Evolutionary conservation across 2,797 vertebrate genomes (phyloP).

Genomic region (Martes flavigula): DNA sequence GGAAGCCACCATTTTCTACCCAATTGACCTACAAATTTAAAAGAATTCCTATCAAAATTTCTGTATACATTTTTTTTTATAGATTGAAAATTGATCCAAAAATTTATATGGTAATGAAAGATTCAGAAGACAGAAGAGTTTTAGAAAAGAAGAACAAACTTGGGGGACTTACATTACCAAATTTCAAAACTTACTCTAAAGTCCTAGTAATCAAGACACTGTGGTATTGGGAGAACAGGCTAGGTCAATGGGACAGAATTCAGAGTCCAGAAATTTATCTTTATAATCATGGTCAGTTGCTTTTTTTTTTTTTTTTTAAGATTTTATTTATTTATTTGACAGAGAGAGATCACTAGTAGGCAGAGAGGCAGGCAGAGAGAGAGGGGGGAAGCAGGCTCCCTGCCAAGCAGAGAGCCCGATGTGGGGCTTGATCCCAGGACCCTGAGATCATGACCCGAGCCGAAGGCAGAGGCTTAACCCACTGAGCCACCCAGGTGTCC

Average conservation of each 20-base stretch:
- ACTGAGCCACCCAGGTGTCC: too few relatives aligned
- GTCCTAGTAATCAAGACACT: not conserved
- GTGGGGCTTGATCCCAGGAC: too few relatives aligned
- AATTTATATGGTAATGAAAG: not conserved
- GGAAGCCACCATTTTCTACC: not conserved
- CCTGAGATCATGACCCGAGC: rapidly evolving
- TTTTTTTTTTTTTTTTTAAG: not conserved
- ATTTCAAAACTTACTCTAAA: not conserved
- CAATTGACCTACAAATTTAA: not conserved
- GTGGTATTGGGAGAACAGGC: rapidly evolving
- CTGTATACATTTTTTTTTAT: not conserved
- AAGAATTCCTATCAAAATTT: not conserved
- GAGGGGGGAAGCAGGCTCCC: too few relatives aligned
- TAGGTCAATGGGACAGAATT: not conserved
- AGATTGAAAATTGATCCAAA: not conserved
- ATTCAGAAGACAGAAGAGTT: not conserved
- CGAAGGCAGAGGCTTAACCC: too few relatives aligned
- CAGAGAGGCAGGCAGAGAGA: too few relatives aligned
- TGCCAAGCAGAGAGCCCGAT: too few relatives aligned
- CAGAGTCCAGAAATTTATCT: not conserved
- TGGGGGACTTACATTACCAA: not conserved
- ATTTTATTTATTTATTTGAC: too few relatives aligned
- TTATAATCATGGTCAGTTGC: not conserved
- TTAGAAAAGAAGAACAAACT: not conserved
- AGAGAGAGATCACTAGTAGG: too few relatives aligned